These are phyloP conservation scores for Hippocampus mohnikei DNA, from an alignment of 2,113 vertebrate species.

Conservation along the genomic window DNA sequence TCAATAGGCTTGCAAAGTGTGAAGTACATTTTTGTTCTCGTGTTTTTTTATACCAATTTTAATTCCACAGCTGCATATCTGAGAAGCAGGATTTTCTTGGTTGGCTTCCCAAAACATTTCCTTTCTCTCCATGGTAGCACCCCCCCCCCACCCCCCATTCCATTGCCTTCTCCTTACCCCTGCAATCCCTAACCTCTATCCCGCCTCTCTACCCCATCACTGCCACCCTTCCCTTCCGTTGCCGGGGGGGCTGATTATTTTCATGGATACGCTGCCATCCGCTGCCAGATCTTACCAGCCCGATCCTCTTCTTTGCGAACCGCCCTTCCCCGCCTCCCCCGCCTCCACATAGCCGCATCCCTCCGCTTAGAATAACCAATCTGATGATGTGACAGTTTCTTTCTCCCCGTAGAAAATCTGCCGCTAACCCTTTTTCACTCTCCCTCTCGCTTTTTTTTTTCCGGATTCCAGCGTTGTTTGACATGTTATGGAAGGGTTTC, in stretches of 20 bases:
- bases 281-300: constrained; percentile 69
- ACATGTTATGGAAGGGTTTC: constrained; percentile 75
- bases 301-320: constrained; percentile 60
- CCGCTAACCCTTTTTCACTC: constrained; percentile 67
- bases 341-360: constrained; percentile 67
- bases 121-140: constrained; percentile 58
- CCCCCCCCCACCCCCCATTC: constrained; percentile 57
- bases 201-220: constrained; percentile 21
- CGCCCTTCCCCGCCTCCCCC: constrained; percentile 47
- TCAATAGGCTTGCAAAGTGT: constrained; percentile 73
- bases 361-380: constrained; percentile 73
- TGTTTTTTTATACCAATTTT: constrained; percentile 74
- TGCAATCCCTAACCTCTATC: constrained; percentile 68
- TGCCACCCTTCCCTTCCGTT: constrained; percentile 59
- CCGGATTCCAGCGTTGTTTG: constrained; percentile 70
- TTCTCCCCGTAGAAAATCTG: constrained; percentile 71
- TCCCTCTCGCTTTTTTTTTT: constrained; percentile 48
- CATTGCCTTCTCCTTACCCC: constrained; percentile 56
- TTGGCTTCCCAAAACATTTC: constrained; percentile 71
- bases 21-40: constrained; percentile 73
- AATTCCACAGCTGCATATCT: constrained; percentile 80
- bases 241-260: constrained; percentile 71
- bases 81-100: constrained; percentile 80
- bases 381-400: constrained; percentile 77
- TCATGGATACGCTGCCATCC: constrained; percentile 63